These are phyloP conservation scores for Cliona cf. orientalis DNA, from an alignment of 37 sponge, comb jelly and placozoan genomes.

Conservation along the genomic window DNA sequence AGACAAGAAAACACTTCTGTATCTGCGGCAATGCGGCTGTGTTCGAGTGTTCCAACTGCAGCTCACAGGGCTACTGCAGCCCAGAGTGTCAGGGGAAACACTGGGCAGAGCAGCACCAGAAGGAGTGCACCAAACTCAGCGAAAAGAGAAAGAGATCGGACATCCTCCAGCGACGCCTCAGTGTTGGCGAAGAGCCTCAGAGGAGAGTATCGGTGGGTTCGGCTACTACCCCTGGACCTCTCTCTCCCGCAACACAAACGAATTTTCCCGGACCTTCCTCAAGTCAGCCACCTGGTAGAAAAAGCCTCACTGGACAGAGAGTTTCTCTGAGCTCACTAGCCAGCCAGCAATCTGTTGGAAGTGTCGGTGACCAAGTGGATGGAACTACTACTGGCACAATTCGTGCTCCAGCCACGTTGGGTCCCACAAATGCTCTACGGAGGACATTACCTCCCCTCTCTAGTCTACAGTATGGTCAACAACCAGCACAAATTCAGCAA, in stretches of 20 bases:
- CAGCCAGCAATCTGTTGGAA: not conserved
- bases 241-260: constrained; percentile 4
- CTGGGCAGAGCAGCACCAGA: constrained; percentile 74
- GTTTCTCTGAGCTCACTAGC: not conserved
- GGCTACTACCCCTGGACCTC: not conserved
- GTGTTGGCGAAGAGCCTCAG: constrained; percentile 5
- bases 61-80: constrained; percentile 77
- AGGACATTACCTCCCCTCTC: no score
- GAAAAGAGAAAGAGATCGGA: constrained; percentile 75
- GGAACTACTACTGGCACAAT: no score
- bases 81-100: constrained; percentile 73
- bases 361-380: no score
- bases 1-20: constrained; percentile 70
- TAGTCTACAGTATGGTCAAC: no score
- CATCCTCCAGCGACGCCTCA: constrained; percentile 29
- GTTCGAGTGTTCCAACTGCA: constrained; percentile 86
- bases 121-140: constrained; percentile 56
- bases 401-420: not conserved
- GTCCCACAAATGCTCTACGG: constrained; percentile 2
- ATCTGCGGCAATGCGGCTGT: constrained; percentile 79
- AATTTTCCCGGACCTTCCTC: no score
- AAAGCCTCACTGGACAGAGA: no score
- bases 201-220: not conserved
- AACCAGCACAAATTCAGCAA: no score
- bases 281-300: no score